Evolutionary conservation across 2,797 vertebrate genomes (phyloP), one percentile per base, ranked within the genome.

Genomic region (Mus spretus): DNA sequence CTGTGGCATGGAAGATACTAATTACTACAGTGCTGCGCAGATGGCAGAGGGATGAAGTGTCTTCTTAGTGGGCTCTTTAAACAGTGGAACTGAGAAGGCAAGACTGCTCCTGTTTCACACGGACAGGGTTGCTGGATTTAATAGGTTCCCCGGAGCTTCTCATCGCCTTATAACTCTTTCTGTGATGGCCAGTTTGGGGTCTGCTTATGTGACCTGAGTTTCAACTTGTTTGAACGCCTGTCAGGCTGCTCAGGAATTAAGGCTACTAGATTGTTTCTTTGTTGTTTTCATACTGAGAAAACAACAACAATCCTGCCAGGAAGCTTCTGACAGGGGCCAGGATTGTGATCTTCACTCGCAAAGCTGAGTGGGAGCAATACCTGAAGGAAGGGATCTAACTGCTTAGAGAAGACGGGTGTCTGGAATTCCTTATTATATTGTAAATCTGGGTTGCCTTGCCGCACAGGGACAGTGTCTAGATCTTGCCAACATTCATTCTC

Each of bases 81-180:
- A 93, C 88, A 82, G 50, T 17, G 10, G 82, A 83, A 80, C 70
- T 94, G 22, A 20, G n/a, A 78, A 78, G 37, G 89, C 97, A 95
- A 77, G 80, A 63, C 83, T 63, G 79, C 79, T 89, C 92, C 93
- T 87, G 92, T 95, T 95, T 94, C 85, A 57, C 82, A 88, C 90
- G 94, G 97, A 87, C 95, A 94, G 53, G n/a, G 77, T 89, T 90
- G 63, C 80, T 79, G 59, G 90, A 83, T 87, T 96, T 97, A 96
- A 95, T 96, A 95, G 82, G 79, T 92, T 97, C 96, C 97, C 82
- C 0, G 7, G 95, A 97, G 96, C 88, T 95, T 97, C 96, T 95
- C 77, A 63, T 95, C 83, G 75, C 92, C n/a, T 95, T 95, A 57
- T 96, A 96, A 97, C 95, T 96, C 89, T 97, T 96, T 96, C 82